These are phyloP conservation scores for Cardiocondyla obscurior DNA, from an alignment of 1,140 invertebrate genomes.

Conservation along the genomic window DNA sequence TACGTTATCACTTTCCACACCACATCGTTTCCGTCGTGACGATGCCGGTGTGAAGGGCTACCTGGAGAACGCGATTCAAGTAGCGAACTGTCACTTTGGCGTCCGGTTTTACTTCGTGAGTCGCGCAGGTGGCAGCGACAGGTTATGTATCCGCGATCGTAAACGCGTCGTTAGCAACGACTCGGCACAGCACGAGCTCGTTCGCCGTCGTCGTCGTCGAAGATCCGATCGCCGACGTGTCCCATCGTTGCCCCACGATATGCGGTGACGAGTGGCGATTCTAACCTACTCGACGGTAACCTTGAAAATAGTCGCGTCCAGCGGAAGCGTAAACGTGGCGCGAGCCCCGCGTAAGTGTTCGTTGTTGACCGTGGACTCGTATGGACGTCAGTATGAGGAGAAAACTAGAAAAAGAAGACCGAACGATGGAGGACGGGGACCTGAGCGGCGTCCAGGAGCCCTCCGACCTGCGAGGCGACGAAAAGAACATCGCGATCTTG, in stretches of 20 bases:
- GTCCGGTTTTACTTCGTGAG: background rate
- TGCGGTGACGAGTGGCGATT: conserved; percentile 23
- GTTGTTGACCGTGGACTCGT: background rate
- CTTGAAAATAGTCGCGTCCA: conserved; percentile 29
- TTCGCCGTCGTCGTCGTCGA: background rate
- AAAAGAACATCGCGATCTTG: conserved; percentile 92
- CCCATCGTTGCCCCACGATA: background rate
- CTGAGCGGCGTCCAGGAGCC: conserved; percentile 67
- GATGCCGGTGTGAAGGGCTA: background rate
- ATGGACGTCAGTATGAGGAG: conserved; percentile 57
- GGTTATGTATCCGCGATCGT: conserved; percentile 32
- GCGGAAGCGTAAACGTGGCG: background rate
- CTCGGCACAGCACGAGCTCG: background rate
- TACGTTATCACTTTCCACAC: background rate
- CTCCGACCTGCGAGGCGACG: conserved; percentile 88
- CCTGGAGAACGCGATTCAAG: background rate
- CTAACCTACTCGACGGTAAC: conserved; percentile 8
- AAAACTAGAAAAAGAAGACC: conserved; percentile 63
- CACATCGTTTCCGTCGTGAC: background rate
- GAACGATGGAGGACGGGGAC: conserved; percentile 67
- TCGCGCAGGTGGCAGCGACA: background rate
- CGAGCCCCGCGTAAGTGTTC: background rate
- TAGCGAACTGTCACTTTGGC: background rate
- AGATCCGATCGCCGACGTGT: no score
- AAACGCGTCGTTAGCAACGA: background rate